phyloP scores from a whole-genome alignment of 2,888 invertebrate species.

The Lasioglossum oenotherae region DNA sequence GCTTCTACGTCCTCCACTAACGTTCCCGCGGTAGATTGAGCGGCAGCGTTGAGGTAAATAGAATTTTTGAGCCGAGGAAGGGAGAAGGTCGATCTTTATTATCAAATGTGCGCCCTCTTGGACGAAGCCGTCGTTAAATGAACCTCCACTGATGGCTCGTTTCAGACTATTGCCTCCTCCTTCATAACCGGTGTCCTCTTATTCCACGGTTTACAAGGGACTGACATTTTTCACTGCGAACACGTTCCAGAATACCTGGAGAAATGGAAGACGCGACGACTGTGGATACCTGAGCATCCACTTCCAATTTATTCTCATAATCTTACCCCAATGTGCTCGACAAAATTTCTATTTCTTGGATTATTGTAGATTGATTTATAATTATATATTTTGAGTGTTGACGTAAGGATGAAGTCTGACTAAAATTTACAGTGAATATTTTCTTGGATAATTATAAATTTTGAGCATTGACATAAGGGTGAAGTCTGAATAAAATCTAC shows the following conservation, averaged over 20 bases:
- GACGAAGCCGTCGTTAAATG: conserved; percentile 24
- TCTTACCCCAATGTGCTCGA: neutral
- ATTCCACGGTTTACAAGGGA: conserved; percentile 13
- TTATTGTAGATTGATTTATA: too few relatives aligned
- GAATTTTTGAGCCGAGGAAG: neutral
- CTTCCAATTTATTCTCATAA: neutral
- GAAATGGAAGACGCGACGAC: neutral
- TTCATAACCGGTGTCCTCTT: conserved; percentile 4
- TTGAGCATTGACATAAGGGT: too few relatives aligned
- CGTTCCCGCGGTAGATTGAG: neutral
- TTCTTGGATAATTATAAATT: too few relatives aligned
- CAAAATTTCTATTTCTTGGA: neutral
- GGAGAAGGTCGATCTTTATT: conserved; percentile 21
- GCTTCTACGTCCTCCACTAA: neutral
- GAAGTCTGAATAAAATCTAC: too few relatives aligned
- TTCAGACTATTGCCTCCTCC: neutral
- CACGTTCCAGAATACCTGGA: neutral
- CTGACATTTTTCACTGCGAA: neutral
- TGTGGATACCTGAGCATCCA: neutral
- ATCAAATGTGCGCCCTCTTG: neutral
- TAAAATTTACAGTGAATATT: too few relatives aligned
- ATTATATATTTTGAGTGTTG: too few relatives aligned
- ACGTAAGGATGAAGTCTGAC: too few relatives aligned
- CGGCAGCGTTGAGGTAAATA: neutral
- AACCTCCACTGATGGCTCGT: conserved; percentile 25